Conservation (phyloP, 2,888 invertebrate species). For the Eudasyphora cyanicolor region DNA sequence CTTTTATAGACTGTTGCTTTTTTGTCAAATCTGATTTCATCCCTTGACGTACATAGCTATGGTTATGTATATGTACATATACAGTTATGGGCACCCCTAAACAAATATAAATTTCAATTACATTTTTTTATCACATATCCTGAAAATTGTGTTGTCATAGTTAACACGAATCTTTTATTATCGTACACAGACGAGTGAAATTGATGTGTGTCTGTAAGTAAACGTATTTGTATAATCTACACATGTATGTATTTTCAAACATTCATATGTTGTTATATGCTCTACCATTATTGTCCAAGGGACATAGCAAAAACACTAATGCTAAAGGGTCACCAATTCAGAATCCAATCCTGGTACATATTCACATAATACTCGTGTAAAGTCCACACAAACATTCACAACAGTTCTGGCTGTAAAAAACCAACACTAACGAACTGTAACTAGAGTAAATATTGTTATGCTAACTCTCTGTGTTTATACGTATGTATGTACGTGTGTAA, state of each 20-base stretch:
- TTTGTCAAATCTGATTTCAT: no score
- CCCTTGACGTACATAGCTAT: no score
- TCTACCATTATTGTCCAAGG: not conserved
- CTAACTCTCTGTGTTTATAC: not conserved
- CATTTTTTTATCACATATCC: constrained; percentile 9
- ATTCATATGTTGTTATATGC: not conserved
- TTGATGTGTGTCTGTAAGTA: not conserved
- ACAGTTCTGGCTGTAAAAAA: not conserved
- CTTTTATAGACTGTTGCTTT: no score
- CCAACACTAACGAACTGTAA: not conserved
- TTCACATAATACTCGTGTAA: no score
- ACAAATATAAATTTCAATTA: constrained; percentile 51
- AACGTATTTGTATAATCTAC: not conserved
- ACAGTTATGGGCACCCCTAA: constrained; percentile 7
- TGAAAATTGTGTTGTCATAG: not conserved
- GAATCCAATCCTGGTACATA: not conserved
- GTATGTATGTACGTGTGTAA: constrained; percentile 36
- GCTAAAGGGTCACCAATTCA: constrained; percentile 12
- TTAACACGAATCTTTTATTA: not conserved
- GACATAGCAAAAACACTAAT: not conserved
- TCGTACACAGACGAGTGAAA: not conserved
- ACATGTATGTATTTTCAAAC: not conserved
- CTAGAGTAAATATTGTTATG: constrained; percentile 10
- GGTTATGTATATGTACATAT: no score
- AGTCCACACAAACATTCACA: not conserved